These are phyloP conservation scores for Bubo blakistoni DNA, from an alignment of 2,113 vertebrate genomes.

Conservation along the genomic window DNA sequence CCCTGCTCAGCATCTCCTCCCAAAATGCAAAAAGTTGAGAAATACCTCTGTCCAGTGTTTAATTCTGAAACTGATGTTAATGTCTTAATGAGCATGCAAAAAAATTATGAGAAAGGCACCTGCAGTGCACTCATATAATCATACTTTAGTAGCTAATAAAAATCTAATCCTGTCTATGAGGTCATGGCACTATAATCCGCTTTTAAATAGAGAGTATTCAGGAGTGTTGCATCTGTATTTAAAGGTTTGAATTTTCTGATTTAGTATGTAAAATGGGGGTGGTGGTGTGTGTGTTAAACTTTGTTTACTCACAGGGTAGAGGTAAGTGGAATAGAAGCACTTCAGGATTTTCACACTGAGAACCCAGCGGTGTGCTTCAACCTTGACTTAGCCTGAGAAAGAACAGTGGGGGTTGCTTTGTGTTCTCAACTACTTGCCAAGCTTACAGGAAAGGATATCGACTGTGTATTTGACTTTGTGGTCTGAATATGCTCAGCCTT, in stretches of 20 bases:
- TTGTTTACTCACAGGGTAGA: neutral
- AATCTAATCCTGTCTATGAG: neutral
- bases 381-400: neutral
- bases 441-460: neutral
- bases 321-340: neutral
- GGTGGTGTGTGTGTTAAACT: neutral
- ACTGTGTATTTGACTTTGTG: neutral
- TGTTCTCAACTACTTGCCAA: neutral
- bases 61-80: neutral
- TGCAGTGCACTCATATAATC: neutral
- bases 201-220: neutral
- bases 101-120: neutral
- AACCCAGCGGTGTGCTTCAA: neutral
- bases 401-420: neutral
- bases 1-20: neutral
- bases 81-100: neutral
- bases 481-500: neutral
- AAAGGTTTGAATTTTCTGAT: neutral
- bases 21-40: neutral
- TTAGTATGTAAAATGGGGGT: neutral
- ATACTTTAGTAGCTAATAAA: neutral
- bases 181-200: neutral
- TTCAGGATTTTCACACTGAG: neutral
- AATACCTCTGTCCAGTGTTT: neutral
- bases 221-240: neutral